Conservation (phyloP, 1,140 invertebrate genomes). For the Drosophila novamexicana region DNA sequence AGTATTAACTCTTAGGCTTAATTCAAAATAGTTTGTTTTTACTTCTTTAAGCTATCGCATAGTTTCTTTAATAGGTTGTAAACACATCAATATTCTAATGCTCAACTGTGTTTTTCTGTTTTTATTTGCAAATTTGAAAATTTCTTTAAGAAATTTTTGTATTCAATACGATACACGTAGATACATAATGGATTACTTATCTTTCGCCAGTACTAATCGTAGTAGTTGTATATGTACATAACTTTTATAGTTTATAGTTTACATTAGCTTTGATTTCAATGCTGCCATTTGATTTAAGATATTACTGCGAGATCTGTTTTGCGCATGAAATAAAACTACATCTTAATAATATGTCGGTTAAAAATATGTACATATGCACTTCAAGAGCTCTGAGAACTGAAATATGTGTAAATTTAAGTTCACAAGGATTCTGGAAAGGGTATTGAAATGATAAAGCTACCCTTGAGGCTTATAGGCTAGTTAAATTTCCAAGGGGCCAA, state of each 20-base stretch:
- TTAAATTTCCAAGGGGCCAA: no score
- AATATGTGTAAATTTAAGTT: background rate
- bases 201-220: constrained; percentile 18
- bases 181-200: constrained; percentile 29
- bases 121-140: constrained; percentile 30
- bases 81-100: constrained; percentile 36
- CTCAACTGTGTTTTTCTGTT: constrained; percentile 21
- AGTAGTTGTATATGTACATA: constrained; percentile 67
- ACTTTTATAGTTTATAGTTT: constrained; percentile 48
- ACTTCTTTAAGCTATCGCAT: constrained; percentile 18
- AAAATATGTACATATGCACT: constrained; percentile 53
- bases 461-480: no score
- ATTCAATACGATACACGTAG: constrained; percentile 64
- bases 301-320: constrained; percentile 72
- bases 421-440: background rate
- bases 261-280: constrained; percentile 52
- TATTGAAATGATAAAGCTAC: background rate
- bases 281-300: constrained; percentile 50
- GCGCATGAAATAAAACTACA: constrained; percentile 58
- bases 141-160: constrained; percentile 66
- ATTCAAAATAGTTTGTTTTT: constrained; percentile 22
- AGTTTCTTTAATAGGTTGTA: constrained; percentile 32
- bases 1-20: constrained; percentile 1
- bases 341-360: constrained; percentile 8
- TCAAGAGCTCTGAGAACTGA: constrained; percentile 18